Conservation (phyloP, 2,797 vertebrate species). For the Fistularia commersonii region DNA sequence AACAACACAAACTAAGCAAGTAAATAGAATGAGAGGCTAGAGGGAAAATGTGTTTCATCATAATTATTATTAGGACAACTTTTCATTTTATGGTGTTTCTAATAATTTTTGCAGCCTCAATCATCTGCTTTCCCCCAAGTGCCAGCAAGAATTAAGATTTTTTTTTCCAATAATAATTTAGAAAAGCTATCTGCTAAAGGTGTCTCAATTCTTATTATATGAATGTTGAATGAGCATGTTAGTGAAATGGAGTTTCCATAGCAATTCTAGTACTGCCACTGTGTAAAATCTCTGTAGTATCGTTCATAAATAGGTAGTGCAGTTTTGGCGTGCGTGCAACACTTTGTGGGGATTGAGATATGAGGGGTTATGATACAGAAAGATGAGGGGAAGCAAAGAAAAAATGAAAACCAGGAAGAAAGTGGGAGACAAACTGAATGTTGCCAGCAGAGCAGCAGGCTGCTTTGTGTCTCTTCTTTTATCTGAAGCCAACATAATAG, state of each 20-base stretch:
- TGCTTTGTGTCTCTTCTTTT: slow-evolving; percentile 12
- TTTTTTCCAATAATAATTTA: neutral
- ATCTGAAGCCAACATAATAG: slow-evolving; percentile 20
- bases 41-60: too few species aligned
- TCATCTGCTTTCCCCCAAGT: too few species aligned
- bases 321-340: slow-evolving; percentile 8
- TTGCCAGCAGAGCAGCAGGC: neutral
- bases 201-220: neutral
- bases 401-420: neutral
- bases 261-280: slow-evolving; percentile 42
- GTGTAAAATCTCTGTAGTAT: slow-evolving; percentile 25
- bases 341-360: slow-evolving; percentile 11
- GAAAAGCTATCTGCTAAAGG: neutral
- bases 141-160: too few species aligned
- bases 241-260: slow-evolving; percentile 54
- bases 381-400: neutral
- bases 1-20: too few species aligned
- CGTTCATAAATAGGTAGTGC: slow-evolving; percentile 24
- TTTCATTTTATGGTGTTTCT: too few species aligned
- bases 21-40: too few species aligned
- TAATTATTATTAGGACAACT: too few species aligned
- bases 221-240: slow-evolving; percentile 42
- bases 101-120: too few species aligned
- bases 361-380: neutral
- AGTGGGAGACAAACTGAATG: slow-evolving; percentile 8